These are phyloP conservation scores for Muraenolepis orangiensis DNA, from an alignment of 2,797 vertebrate genomes.

Conservation along the genomic window DNA sequence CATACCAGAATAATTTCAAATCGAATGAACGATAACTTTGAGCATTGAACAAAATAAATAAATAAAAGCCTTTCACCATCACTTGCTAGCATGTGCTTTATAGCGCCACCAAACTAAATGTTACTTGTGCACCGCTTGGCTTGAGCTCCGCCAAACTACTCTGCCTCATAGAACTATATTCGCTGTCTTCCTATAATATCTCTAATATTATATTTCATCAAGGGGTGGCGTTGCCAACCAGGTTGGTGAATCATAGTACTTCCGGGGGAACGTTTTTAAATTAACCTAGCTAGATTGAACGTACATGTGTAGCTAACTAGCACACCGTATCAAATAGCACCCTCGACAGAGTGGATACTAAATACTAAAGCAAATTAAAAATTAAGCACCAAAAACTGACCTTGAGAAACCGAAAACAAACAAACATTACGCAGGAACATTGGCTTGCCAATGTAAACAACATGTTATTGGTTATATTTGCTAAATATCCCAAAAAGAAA, in stretches of 20 bases:
- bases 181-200: constrained; percentile 46
- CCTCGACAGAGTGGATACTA: constrained; percentile 68
- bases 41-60: constrained; percentile 36
- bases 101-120: constrained; percentile 57
- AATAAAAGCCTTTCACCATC: constrained; percentile 41
- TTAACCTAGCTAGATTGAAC: constrained; percentile 65
- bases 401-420: constrained; percentile 55
- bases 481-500: constrained; percentile 68
- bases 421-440: constrained; percentile 66
- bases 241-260: constrained; percentile 28
- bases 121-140: constrained; percentile 38
- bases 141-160: constrained; percentile 34
- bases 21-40: constrained; percentile 49
- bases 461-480: constrained; percentile 73
- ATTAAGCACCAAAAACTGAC: constrained; percentile 70
- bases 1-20: constrained; percentile 65
- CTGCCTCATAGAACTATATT: constrained; percentile 52
- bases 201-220: constrained; percentile 35
- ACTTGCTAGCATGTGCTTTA: constrained; percentile 68
- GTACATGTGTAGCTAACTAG: constrained; percentile 68
- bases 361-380: constrained; percentile 66
- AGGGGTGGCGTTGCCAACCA: constrained; percentile 29
- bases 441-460: constrained; percentile 71
- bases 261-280: constrained; percentile 61
- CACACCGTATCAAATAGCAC: constrained; percentile 72